Percentiles rank a stretch among this genome's conserved stretches.
Conservation (phyloP, 2,888 invertebrate genomes). For the Suillia variegata region DNA sequence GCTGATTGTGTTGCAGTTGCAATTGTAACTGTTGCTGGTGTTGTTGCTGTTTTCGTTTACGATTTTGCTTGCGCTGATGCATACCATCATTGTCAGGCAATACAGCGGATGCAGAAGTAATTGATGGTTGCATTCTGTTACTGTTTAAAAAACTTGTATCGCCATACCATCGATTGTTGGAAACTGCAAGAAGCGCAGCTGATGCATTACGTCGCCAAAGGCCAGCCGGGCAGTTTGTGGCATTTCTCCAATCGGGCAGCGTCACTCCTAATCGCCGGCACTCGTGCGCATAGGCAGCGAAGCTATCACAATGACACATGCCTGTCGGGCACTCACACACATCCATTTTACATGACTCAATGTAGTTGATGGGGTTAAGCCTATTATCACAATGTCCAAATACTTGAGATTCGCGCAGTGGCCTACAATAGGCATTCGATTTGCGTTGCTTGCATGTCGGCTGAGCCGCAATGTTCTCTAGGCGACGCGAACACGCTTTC, state of each 20-base stretch:
- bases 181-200: constrained; percentile 23
- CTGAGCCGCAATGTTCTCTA: constrained; percentile 61
- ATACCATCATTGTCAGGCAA: background rate
- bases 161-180: constrained; percentile 40
- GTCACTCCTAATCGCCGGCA: constrained; percentile 79
- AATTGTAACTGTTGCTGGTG: constrained; percentile 33
- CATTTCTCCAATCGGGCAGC: constrained; percentile 73
- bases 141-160: constrained; percentile 32
- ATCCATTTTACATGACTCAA: constrained; percentile 84
- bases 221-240: constrained; percentile 69
- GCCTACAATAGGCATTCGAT: constrained; percentile 64
- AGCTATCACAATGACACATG: constrained; percentile 87
- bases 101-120: background rate
- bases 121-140: constrained; percentile 13
- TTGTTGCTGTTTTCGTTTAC: constrained; percentile 28
- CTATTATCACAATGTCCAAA: constrained; percentile 81
- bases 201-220: constrained; percentile 49
- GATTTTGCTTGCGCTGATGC: constrained; percentile 35
- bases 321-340: constrained; percentile 85
- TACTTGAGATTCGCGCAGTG: constrained; percentile 62
- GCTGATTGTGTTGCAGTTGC: constrained; percentile 36
- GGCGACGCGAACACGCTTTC: constrained; percentile 70
- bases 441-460: constrained; percentile 65
- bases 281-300: constrained; percentile 87
- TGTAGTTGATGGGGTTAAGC: constrained; percentile 81